Evolutionary conservation across 2,113 vertebrate species (phyloP).

Genomic region (Centropristis striata): DNA sequence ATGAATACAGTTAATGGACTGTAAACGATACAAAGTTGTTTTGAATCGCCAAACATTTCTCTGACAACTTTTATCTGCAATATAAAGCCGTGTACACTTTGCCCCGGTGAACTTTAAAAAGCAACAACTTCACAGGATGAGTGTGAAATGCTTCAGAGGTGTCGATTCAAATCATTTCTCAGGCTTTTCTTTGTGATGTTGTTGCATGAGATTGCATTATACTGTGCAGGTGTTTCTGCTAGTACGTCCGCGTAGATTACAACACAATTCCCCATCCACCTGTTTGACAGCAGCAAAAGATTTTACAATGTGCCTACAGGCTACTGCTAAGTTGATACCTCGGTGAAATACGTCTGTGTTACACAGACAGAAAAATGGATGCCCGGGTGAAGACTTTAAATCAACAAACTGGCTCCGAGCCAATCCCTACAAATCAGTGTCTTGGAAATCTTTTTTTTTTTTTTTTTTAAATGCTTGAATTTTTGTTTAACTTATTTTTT

Average conservation of each 20-base stretch:
- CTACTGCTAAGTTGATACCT: conserved; percentile 40
- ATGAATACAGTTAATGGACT: conserved; percentile 77
- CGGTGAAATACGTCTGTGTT: conserved; percentile 46
- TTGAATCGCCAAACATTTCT: conserved; percentile 58
- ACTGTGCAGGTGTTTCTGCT: conserved; percentile 38
- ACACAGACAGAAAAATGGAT: conserved; percentile 50
- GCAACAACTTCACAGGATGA: neutral
- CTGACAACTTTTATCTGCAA: conserved; percentile 30
- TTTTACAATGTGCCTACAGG: conserved; percentile 28
- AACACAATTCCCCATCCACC: neutral
- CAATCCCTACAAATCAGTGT: conserved; percentile 34
- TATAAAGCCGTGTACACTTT: neutral
- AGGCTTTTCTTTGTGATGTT: conserved; percentile 2
- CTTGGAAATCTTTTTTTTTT: conserved; percentile 9
- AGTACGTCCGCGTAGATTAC: conserved; percentile 16
- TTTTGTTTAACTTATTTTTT: conserved; percentile 11
- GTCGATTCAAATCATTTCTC: neutral
- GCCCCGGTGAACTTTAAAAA: conserved; percentile 3
- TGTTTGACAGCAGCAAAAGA: conserved; percentile 26
- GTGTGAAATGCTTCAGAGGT: conserved; percentile 1
- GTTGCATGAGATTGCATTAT: neutral
- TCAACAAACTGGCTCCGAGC: conserved; percentile 22
- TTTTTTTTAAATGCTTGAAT: neutral
- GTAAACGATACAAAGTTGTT: conserved; percentile 71
- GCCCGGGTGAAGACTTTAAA: conserved; percentile 34